phyloP scores from a whole-genome alignment of 2,888 invertebrate genomes.

The Chydorus sphaericus region DNA sequence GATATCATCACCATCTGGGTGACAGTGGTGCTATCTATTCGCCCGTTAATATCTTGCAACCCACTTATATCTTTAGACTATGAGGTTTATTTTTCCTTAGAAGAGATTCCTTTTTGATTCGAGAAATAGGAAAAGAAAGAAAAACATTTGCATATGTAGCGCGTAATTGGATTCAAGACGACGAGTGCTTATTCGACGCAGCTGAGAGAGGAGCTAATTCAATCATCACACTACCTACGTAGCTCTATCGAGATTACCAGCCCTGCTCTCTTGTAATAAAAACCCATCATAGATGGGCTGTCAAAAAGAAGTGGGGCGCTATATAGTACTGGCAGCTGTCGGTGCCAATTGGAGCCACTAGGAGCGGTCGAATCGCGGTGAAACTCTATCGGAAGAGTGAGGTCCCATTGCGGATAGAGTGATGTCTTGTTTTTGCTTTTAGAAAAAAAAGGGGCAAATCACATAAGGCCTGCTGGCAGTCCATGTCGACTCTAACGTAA shows the following conservation, averaged over 20 bases:
- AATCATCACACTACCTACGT: not conserved
- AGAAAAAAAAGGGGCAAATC: not conserved
- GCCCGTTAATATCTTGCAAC: too few relatives aligned
- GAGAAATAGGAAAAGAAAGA: too few relatives aligned
- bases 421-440: constrained; percentile 4
- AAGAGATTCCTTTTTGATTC: too few relatives aligned
- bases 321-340: constrained; percentile 2
- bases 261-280: not conserved
- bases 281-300: not conserved
- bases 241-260: not conserved
- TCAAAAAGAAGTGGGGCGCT: constrained; percentile 5
- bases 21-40: too few relatives aligned
- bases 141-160: too few relatives aligned
- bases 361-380: not conserved
- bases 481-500: constrained; percentile 1
- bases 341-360: not conserved
- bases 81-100: too few relatives aligned
- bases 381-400: not conserved
- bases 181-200: too few relatives aligned
- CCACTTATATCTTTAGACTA: too few relatives aligned
- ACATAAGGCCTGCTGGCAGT: constrained; percentile 1
- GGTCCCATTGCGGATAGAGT: not conserved
- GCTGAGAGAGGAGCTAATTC: not conserved
- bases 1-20: too few relatives aligned
- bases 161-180: too few relatives aligned